phyloP scores from a whole-genome alignment of 2,797 vertebrate genomes.

The Sebastes alutus region DNA sequence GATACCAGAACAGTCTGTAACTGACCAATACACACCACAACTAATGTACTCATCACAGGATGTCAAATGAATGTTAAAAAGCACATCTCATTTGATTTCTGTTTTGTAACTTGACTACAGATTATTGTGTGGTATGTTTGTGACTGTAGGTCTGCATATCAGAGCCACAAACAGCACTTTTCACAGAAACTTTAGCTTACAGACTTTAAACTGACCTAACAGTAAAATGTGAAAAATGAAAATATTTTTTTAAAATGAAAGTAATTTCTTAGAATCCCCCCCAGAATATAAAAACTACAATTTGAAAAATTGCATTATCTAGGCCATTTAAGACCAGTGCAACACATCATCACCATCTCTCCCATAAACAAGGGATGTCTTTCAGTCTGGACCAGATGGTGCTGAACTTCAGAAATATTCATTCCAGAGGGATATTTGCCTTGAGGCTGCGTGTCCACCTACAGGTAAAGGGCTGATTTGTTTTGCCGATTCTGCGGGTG shows the following conservation, averaged over 20 bases:
- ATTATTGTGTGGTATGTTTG: background rate
- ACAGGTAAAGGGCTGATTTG: slow-evolving; percentile 58
- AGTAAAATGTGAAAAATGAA: background rate
- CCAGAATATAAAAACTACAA: slow-evolving; percentile 15
- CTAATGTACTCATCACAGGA: background rate
- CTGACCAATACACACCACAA: background rate
- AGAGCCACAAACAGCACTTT: background rate
- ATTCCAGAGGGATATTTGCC: background rate
- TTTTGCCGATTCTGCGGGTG: slow-evolving; percentile 10
- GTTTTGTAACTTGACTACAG: background rate
- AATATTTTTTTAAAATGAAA: background rate
- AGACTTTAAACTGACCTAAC: background rate
- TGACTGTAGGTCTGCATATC: background rate
- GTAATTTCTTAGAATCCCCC: background rate
- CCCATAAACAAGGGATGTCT: background rate
- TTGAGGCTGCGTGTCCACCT: background rate
- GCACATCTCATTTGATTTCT: background rate
- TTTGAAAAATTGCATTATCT: background rate
- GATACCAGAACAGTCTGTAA: background rate
- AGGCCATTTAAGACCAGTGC: slow-evolving; percentile 5
- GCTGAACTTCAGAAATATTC: background rate
- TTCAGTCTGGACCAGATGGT: background rate
- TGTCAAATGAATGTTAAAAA: background rate
- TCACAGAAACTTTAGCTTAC: background rate
- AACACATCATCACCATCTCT: background rate